Conservation (phyloP, 2,797 vertebrate genomes). For the Hapalemur alaotrensis region DNA sequence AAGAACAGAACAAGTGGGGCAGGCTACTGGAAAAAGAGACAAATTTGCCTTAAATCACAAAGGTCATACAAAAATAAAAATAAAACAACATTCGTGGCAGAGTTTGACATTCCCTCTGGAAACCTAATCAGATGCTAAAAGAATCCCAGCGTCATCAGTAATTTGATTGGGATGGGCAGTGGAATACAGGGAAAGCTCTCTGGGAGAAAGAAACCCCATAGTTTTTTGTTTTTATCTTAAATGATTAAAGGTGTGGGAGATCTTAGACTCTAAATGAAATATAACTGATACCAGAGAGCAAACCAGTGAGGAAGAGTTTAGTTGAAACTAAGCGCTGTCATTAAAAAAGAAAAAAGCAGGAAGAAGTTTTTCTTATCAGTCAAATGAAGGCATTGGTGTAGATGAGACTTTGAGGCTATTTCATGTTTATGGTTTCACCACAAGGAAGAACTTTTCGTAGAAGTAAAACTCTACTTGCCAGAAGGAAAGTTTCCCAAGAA, state of each 20-base stretch:
- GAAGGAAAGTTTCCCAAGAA: background rate
- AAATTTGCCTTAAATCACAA: background rate
- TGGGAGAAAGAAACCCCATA: background rate
- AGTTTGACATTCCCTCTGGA: background rate
- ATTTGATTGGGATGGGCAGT: background rate
- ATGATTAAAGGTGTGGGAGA: background rate
- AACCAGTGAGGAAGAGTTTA: background rate
- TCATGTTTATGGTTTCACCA: background rate
- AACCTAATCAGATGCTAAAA: background rate
- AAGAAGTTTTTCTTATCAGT: slow-evolving; percentile 23
- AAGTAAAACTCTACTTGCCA: background rate
- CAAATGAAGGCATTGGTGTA: background rate
- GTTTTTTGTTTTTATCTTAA: background rate
- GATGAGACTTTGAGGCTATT: background rate
- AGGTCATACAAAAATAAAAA: background rate
- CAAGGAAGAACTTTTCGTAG: background rate
- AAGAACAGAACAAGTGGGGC: background rate
- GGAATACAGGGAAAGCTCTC: background rate
- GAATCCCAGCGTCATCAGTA: background rate
- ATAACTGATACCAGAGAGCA: background rate
- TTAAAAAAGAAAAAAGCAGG: background rate
- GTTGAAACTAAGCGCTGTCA: background rate
- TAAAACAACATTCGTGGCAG: background rate
- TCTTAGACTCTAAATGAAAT: background rate
- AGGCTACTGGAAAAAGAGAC: background rate